Evolutionary conservation across 2,797 vertebrate species (phyloP), one percentile per base, ranked within the genome.

Genomic region (Microcaecilia unicolor): DNA sequence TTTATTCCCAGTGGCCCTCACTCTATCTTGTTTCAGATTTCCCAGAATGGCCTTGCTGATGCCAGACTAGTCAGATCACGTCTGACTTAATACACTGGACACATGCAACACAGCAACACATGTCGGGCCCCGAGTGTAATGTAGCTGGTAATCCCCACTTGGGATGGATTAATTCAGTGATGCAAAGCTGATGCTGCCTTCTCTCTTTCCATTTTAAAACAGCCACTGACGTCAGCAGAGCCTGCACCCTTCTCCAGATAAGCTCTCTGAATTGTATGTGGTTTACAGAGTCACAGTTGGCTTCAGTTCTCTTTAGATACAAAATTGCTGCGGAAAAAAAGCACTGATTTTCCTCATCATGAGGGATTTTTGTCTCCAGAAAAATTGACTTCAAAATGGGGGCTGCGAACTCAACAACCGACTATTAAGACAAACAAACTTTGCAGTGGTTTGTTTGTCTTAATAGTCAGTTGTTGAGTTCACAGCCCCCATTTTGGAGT

Each of bases 1-100:
- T n/a, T n/a, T n/a, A n/a, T n/a, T n/a, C n/a, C 48, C 58, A 56
- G 56, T 25, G 26, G 27, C 45, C 10, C 25, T 48, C 29, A 28
- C 57, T 39, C 39, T 16, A 29, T 44, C 34, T 25, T 15, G 25
- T 11, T 45, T 29, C 25, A 15, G 22, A 15, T 38, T 43, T 50
- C 53, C 22, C 31, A 48, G 41, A 14, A 34, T n/a, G n/a, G n/a
- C n/a, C n/a, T n/a, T n/a, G n/a, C n/a, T n/a, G n/a, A n/a, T n/a
- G n/a, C 1, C 3, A 18, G 22, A 18, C 49, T 36, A 25, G 5
- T 28, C 3, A 18, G 22, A 18, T 49, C 36, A 25, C 5, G 28
- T 21, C 40, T 29, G 40, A 10, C 24, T 54, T 38, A 34, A n/a
- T 29, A 19, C 0, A 2, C 2, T 0, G 0, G 34, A 15, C 15